Conservation (phyloP, 1,140 invertebrate genomes). For the Chymomyza costata region DNA sequence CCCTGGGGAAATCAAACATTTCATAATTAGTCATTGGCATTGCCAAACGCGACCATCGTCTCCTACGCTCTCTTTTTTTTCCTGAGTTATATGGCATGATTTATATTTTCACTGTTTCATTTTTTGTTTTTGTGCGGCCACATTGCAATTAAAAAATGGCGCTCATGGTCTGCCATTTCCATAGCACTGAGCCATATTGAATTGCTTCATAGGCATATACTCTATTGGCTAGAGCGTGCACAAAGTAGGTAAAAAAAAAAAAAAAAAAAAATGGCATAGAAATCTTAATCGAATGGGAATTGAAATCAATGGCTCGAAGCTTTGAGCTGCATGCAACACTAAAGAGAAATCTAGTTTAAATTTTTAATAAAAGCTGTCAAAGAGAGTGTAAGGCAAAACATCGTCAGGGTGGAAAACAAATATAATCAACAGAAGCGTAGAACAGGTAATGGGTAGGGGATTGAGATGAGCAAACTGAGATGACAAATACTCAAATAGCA, state of each 20-base stretch:
- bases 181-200: conserved; percentile 61
- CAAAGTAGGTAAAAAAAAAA: neutral
- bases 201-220: conserved; percentile 64
- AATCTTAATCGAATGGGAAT: conserved; percentile 1
- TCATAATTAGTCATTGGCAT: conserved; percentile 74
- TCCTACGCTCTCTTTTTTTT: too few species aligned
- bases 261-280: neutral
- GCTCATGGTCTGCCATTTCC: conserved; percentile 36
- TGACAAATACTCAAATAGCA: too few species aligned
- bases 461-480: too few species aligned
- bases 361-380: conserved; percentile 65
- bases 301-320: conserved; percentile 31
- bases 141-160: conserved; percentile 66
- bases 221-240: conserved; percentile 32
- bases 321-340: conserved; percentile 57
- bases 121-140: conserved; percentile 32
- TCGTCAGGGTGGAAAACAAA: conserved; percentile 4
- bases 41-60: conserved; percentile 8
- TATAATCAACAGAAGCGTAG: too few species aligned
- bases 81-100: conserved; percentile 40
- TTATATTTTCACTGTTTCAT: conserved; percentile 58
- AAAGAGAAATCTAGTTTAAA: conserved; percentile 72
- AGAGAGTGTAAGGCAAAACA: conserved; percentile 15
- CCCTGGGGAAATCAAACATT: conserved; percentile 74
- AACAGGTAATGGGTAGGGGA: too few species aligned